Evolutionary conservation across 2,113 vertebrate genomes (phyloP).

Genomic region (Naja naja): DNA sequence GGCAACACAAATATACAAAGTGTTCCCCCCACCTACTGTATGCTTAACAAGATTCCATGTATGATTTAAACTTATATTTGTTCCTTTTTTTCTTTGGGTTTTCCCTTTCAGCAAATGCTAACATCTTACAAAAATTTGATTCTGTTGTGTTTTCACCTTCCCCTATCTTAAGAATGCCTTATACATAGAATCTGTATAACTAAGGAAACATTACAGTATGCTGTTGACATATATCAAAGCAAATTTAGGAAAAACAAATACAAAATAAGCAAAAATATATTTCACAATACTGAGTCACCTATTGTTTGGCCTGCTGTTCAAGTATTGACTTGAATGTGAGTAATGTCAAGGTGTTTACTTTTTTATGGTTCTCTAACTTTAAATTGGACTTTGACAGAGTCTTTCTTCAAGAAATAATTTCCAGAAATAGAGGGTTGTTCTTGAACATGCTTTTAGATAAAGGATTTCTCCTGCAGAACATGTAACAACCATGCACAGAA

Average conservation of each 20-base stretch:
- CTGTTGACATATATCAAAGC: background rate
- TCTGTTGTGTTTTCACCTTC: background rate
- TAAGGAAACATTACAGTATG: background rate
- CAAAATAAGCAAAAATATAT: no score
- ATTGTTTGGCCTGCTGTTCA: background rate
- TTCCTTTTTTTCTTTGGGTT: background rate
- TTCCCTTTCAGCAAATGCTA: background rate
- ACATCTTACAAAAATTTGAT: background rate
- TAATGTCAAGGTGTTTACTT: background rate
- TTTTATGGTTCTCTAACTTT: background rate
- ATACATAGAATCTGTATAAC: background rate
- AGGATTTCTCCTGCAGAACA: background rate
- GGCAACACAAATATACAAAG: background rate
- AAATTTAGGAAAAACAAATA: background rate
- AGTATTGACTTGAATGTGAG: background rate
- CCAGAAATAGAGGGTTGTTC: background rate
- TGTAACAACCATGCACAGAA: background rate
- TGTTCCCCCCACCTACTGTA: background rate
- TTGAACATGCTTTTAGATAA: background rate
- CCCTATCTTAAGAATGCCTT: background rate
- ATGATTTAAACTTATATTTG: background rate
- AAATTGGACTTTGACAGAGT: background rate
- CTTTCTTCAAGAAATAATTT: background rate
- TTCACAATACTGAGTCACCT: background rate
- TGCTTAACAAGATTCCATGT: background rate